Evolutionary conservation across 2,888 invertebrate genomes (phyloP), one percentile per base, ranked within the genome.

Genomic region (Papilio demoleus): DNA sequence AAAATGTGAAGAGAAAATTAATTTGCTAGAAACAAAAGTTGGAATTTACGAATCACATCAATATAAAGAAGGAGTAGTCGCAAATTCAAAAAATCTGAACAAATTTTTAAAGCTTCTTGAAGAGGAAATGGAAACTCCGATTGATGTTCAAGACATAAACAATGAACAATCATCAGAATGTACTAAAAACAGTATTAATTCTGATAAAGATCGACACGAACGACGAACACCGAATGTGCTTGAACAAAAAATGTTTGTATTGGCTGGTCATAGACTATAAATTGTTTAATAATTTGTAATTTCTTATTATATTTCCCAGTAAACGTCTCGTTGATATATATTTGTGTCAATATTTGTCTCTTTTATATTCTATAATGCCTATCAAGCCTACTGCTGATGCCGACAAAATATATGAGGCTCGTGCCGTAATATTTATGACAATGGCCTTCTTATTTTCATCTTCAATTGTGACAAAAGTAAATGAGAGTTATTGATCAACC

Each of bases 71-170:
- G 80, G 74, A 38, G 72, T 75, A 4, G 82, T 84, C 50, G 69
- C 76, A n/a, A 84, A 84, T 22, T 72, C 79, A 1, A 86, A 86
- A 50, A 85, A 88, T 68, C 75, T 92, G 22, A 88, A 91, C 71
- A 83, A 81, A 70, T 79, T 92, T 61, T 88, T 92, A 19, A 87
- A 87, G 80, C 86, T 87, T 50, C 81, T 92, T 8, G 92, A 92
- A 81, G 82, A 88, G 34, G 92, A 92, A 77, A 75, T 92, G 61
- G 84, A 79, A 45, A 76, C 81, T 31, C 79, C 87, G 40, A 74
- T 81, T 62, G 83, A 84, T 14, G 50, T 76, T 5, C 71, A 76
- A 24, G 17, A 71, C 0, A 34, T 58, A 50, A 68, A 67, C 17
- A 68, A 70, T 36, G 56, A 72, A 38, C 47, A 24, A 0, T 12